phyloP scores from a whole-genome alignment of 2,888 invertebrate species.

The Standfussiana lucernea region DNA sequence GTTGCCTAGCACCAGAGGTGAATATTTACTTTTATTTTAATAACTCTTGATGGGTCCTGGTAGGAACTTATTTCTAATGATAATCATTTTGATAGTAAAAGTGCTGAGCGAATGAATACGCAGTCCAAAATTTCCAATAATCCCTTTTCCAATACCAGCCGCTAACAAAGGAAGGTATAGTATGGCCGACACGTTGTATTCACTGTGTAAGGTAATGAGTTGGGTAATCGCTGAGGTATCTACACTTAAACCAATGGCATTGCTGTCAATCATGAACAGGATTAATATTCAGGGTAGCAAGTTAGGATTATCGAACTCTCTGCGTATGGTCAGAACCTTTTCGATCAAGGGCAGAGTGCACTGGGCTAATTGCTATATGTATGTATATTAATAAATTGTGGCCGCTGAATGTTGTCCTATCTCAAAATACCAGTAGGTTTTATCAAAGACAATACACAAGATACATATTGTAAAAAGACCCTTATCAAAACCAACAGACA shows the following conservation, averaged over 20 bases:
- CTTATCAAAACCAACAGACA: background rate
- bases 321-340: constrained; percentile 15
- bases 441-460: too few species aligned
- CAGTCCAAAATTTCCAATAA: background rate
- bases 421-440: background rate
- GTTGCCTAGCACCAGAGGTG: background rate
- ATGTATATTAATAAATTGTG: background rate
- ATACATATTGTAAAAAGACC: background rate
- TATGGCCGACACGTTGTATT: constrained; percentile 12
- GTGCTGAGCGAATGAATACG: background rate
- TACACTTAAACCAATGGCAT: constrained; percentile 28
- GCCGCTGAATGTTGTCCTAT: background rate
- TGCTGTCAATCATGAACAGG: constrained; percentile 26
- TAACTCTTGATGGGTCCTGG: background rate
- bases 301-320: constrained; percentile 9
- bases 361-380: background rate
- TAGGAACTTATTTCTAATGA: too few species aligned
- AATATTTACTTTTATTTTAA: background rate
- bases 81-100: background rate
- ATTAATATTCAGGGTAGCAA: constrained; percentile 47
- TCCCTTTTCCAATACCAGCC: background rate
- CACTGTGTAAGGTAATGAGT: background rate
- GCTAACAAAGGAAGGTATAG: background rate
- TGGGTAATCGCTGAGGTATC: constrained; percentile 2
- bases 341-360: background rate